A percentile compares a stretch with the other conserved stretches of the same genome.
These are phyloP conservation scores for Porites divaricata DNA, from an alignment of 92 coral and sea anemone genomes.

Conservation along the genomic window DNA sequence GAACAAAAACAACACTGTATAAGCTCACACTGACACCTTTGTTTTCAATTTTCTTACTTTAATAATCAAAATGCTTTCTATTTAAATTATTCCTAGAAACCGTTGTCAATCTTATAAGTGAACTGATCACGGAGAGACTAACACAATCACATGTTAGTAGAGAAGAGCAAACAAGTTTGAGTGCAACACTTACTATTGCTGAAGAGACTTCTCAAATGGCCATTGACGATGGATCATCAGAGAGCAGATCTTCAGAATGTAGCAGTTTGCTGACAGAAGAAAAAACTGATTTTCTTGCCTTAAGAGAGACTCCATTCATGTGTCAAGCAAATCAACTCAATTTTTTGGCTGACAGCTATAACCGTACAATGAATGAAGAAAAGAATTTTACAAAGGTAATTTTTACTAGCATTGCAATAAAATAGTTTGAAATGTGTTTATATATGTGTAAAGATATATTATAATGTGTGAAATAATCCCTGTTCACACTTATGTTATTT, in stretches of 20 bases:
- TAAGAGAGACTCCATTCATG: background rate
- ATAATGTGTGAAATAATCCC: too few species aligned
- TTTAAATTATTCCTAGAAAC: slow-evolving; percentile 47
- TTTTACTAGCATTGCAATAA: background rate
- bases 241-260: slow-evolving; percentile 26
- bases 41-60: background rate
- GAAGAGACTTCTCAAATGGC: slow-evolving; percentile 80
- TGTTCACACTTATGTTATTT: too few species aligned
- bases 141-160: slow-evolving; percentile 3
- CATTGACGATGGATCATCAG: slow-evolving; percentile 55
- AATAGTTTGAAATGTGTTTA: too few species aligned
- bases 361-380: slow-evolving; percentile 56
- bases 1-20: too few species aligned
- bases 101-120: slow-evolving; percentile 67
- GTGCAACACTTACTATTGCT: slow-evolving; percentile 64
- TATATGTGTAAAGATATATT: too few species aligned
- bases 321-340: slow-evolving; percentile 37
- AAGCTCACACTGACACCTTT: background rate
- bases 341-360: slow-evolving; percentile 74
- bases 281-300: background rate
- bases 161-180: slow-evolving; percentile 6
- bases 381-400: slow-evolving; percentile 77
- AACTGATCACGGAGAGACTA: slow-evolving; percentile 76
- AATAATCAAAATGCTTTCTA: background rate
- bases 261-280: slow-evolving; percentile 11